Evolutionary conservation across 2,888 invertebrate species (phyloP).

Genomic region (Aporophyla nigra): DNA sequence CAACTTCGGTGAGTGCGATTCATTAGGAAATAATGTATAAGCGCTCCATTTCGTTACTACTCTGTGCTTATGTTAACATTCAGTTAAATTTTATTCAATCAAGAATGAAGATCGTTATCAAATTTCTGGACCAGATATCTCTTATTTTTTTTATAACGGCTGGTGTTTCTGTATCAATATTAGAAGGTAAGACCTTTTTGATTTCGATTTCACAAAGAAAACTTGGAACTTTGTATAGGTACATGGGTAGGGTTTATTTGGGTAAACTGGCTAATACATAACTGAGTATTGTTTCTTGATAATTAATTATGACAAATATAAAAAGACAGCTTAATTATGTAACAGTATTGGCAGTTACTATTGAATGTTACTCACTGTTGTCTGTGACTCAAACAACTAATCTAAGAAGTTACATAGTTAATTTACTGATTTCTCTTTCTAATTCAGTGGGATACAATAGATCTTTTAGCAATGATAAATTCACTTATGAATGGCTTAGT

Average conservation of each 20-base stretch:
- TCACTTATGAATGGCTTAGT: constrained; percentile 29
- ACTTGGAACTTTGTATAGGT: background rate
- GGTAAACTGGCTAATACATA: background rate
- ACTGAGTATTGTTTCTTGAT: background rate
- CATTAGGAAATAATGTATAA: constrained; percentile 38
- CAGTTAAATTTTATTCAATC: constrained; percentile 21
- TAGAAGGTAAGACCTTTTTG: constrained; percentile 9
- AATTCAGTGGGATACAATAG: constrained; percentile 14
- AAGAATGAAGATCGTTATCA: constrained; percentile 20
- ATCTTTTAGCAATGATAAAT: constrained; percentile 24
- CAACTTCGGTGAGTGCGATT: constrained; percentile 60
- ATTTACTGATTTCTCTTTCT: constrained; percentile 17
- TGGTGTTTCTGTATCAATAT: background rate
- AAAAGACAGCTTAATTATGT: constrained; percentile 23
- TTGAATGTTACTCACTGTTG: constrained; percentile 25
- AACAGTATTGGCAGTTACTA: constrained; percentile 26
- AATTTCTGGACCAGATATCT: background rate
- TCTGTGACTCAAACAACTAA: constrained; percentile 10
- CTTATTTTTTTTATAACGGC: constrained; percentile 2
- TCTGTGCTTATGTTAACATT: constrained; percentile 35
- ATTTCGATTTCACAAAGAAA: background rate
- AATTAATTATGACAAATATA: background rate
- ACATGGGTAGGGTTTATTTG: background rate
- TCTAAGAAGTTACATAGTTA: constrained; percentile 32
- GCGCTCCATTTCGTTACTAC: constrained; percentile 60